A percentile compares a stretch with the other conserved stretches of the same genome.
Evolutionary conservation across 2,888 invertebrate species (phyloP).

Genomic region (Carabus problematicus): DNA sequence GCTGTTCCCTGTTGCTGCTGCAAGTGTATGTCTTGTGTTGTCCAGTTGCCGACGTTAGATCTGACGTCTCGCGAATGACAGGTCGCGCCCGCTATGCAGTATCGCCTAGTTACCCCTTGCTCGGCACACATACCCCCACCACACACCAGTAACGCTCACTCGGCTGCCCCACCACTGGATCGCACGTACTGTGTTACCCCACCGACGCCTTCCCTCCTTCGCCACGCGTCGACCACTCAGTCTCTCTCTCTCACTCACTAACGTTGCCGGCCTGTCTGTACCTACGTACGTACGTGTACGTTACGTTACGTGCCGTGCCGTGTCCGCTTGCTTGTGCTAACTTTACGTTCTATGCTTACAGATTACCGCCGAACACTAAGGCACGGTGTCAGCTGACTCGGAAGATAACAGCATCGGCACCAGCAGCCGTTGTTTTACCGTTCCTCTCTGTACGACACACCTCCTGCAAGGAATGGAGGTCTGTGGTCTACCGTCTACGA

Average conservation of each 20-base stretch:
- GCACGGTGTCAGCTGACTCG: too few species aligned
- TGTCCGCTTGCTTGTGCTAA: too few species aligned
- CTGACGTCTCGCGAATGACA: conserved; percentile 54
- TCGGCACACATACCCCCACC: conserved; percentile 24
- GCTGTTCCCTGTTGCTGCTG: background rate
- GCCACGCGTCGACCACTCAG: background rate
- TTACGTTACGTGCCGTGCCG: too few species aligned
- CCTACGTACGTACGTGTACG: too few species aligned
- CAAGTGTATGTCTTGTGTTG: conserved; percentile 12
- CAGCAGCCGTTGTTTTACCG: too few species aligned
- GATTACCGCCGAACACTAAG: too few species aligned
- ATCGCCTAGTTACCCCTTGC: conserved; percentile 50
- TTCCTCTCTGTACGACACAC: background rate
- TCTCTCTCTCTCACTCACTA: background rate
- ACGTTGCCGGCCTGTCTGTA: background rate
- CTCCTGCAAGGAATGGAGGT: conserved; percentile 8
- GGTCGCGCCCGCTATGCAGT: conserved; percentile 58
- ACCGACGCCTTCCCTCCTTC: background rate
- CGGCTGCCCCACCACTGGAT: background rate
- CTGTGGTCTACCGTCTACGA: conserved; percentile 12
- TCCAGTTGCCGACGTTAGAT: conserved; percentile 15
- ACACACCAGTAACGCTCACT: background rate
- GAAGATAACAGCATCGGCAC: too few species aligned
- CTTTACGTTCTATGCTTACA: too few species aligned
- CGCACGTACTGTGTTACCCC: background rate